Conservation (phyloP, 1,140 invertebrate genomes). For the Pygmarrhopalites habei region DNA sequence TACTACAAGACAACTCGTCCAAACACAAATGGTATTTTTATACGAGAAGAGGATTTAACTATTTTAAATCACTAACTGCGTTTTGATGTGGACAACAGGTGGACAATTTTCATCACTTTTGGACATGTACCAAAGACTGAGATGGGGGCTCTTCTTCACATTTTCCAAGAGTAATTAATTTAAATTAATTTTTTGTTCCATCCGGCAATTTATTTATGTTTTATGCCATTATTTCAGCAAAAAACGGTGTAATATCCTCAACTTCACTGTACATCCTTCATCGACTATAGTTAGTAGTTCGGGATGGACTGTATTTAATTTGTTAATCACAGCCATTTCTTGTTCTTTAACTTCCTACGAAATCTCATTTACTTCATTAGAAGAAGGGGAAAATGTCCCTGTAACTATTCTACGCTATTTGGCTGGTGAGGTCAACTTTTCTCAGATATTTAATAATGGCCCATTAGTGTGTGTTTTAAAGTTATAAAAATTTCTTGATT, state of each 20-base stretch:
- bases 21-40: conserved; percentile 24
- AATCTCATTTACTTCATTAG: conserved; percentile 18
- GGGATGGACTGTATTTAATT: conserved; percentile 15
- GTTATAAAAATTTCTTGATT: neutral
- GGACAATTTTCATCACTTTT: conserved; percentile 30
- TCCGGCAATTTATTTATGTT: neutral
- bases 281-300: conserved; percentile 7
- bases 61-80: too few species aligned
- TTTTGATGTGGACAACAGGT: too few species aligned
- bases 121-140: conserved; percentile 31
- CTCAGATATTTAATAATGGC: too few species aligned
- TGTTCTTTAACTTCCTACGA: conserved; percentile 29
- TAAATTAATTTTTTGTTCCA: neutral
- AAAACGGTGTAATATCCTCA: conserved; percentile 17
- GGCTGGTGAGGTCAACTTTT: neutral
- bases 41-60: too few species aligned
- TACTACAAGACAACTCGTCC: neutral
- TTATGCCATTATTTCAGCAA: conserved; percentile 9
- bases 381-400: neutral
- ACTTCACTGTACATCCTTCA: conserved; percentile 30
- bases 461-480: too few species aligned
- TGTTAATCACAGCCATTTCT: conserved; percentile 26
- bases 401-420: neutral
- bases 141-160: conserved; percentile 35
- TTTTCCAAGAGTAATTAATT: conserved; percentile 33